Percentiles rank a stretch among this genome's conserved stretches.
Evolutionary conservation across 1,140 invertebrate species (phyloP).

Genomic region (Drosophila simulans): DNA sequence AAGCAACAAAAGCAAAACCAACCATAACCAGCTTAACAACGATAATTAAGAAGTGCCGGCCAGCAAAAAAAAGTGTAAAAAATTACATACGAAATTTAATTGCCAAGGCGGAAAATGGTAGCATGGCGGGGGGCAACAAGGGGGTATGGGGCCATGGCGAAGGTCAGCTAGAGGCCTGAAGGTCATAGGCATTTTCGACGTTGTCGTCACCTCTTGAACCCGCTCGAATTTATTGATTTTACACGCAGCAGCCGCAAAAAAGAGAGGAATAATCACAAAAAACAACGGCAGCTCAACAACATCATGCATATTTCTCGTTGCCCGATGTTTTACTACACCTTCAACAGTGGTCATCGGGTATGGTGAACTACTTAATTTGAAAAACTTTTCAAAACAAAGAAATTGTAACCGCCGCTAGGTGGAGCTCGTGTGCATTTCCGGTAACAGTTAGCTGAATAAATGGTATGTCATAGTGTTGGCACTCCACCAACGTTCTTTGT

Average conservation of each 20-base stretch:
- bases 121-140: neutral
- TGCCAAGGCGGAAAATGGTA: conserved; percentile 38
- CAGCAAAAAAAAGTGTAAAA: conserved; percentile 33
- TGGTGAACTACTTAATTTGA: neutral
- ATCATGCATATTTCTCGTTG: conserved; percentile 39
- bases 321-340: conserved; percentile 22
- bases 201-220: conserved; percentile 80
- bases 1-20: conserved; percentile 17
- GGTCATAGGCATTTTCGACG: conserved; percentile 71
- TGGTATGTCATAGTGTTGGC: no score
- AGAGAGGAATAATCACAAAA: conserved; percentile 33
- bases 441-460: no score
- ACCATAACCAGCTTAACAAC: conserved; percentile 51
- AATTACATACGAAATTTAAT: conserved; percentile 40
- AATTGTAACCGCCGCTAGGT: no score
- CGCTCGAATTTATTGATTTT: conserved; percentile 81
- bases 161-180: conserved; percentile 65
- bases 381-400: no score
- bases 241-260: conserved; percentile 57
- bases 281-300: conserved; percentile 12
- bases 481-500: no score
- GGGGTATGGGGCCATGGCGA: conserved; percentile 16
- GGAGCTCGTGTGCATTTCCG: no score
- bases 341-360: neutral
- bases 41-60: conserved; percentile 50